Conservation (phyloP, 1,140 invertebrate species). For the Hestina assimilis region DNA sequence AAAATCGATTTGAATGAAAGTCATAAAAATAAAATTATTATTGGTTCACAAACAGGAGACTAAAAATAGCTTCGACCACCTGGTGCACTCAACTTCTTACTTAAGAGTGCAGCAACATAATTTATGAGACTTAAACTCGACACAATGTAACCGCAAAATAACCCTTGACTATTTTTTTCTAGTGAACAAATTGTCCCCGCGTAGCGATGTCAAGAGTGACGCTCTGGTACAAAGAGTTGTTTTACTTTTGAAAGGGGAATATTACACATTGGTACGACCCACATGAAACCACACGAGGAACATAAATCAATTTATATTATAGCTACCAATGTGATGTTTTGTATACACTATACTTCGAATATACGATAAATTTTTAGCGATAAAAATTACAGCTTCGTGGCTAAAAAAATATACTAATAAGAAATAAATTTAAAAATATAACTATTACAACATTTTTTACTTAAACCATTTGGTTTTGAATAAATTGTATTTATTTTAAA, state of each 20-base stretch:
- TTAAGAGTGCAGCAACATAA: constrained; percentile 58
- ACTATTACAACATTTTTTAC: no score
- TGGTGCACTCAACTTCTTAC: constrained; percentile 54
- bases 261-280: constrained; percentile 24
- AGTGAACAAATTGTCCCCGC: constrained; percentile 52
- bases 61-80: constrained; percentile 71
- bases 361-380: no score
- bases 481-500: background rate
- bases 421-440: no score
- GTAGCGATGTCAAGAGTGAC: constrained; percentile 37
- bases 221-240: constrained; percentile 18
- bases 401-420: no score
- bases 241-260: constrained; percentile 25
- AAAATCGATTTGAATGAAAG: constrained; percentile 54
- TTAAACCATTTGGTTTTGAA: no score
- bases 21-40: constrained; percentile 69
- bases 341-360: no score
- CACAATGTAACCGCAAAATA: constrained; percentile 71
- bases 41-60: constrained; percentile 57
- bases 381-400: no score
- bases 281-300: constrained; percentile 25
- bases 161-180: constrained; percentile 70
- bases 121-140: constrained; percentile 58
- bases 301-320: constrained; percentile 47
- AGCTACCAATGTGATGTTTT: no score